Base-by-base conservation (phyloP, 1,140 invertebrate genomes). In the Anastatus disparis region DNA sequence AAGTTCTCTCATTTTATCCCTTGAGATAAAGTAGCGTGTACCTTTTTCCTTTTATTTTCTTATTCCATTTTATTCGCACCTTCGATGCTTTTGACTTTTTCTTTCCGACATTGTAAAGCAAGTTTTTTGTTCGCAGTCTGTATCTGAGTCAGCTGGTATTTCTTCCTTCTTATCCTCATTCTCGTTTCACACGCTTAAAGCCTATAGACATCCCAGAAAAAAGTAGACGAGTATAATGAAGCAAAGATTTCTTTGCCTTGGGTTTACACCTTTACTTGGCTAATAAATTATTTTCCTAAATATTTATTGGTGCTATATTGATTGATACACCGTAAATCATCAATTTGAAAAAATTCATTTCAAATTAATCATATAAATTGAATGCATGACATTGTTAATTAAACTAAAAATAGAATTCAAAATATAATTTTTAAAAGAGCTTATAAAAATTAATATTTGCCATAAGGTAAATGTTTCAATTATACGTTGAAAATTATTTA, bases 231-330 rank as follows among this genome's bases (percentile, higher is more conserved):
- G 55, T 44, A 65, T 72, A 73, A 70, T 68, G 61, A 69, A 73
- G 52, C 26, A 50, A 58, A 31, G 35, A 72, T 52, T 75, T 70
- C 72, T 77, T 81, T 77, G 76, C 78, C 69, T 65, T 66, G n/a
- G n/a, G n/a, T n/a, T n/a, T n/a, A n/a, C n/a, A n/a, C n/a, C 9
- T 46, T 70, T 62, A 75, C 75, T 71, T 64, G 74, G 70, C 62
- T 74, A 72, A 80, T 79, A 78, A 81, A 80, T 80, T 76, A 80
- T 77, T 73, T 71, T 73, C 72, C 71, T 74, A 56, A 73, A 78
- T 76, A 78, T 77, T 78, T 75, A 74, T 77, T 65, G 72, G 68
- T 74, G 67, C n/a, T n/a, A n/a, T n/a, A n/a, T 64, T 59, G 72
- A 80, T 78, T 76, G 61, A 76, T 63, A 75, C 26, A 53, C 64